Evolutionary conservation across 1,140 invertebrate genomes (phyloP), one percentile per base, ranked within the genome.

Genomic region (Habropoda laboriosa): DNA sequence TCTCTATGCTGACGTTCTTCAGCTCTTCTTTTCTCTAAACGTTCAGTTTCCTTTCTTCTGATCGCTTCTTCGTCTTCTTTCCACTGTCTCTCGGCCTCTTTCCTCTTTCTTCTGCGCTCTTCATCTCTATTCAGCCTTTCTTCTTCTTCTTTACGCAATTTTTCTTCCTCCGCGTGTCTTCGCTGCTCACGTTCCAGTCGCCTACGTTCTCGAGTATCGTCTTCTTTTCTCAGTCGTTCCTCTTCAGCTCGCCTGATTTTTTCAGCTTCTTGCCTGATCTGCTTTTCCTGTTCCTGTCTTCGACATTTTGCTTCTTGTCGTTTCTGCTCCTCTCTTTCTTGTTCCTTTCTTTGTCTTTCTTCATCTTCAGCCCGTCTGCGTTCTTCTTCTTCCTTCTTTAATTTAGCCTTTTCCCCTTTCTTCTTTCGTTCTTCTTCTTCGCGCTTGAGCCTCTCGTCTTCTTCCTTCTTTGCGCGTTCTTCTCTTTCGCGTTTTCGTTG

Each of bases 1-100:
- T 72, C 18, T 32, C 53, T 57, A 30, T 61, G 83, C 24, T 67
- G 53, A 35, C 64, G 76, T 24, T 75, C 71, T 4, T 75, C 64
- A 0, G 68, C 71, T 27, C 81, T 32, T 40, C 79, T 80, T 16
- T 57, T 81, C 55, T 82, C 78, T 13, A 82, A 49, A 12, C 66
- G 73, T 18, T 88, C 86, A 2, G 40, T 79, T 40, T 81, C 75
- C 13, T 79, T 78, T 42, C n/a, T 81, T 16, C 64, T 55, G 0
- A 70, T 24, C 1, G 27, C 57, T 12, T 85, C 78, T 6, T 86
- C 55, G 13, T 81, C 66, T 27, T 88, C 49, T 35, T 40, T 79
- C 49, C 63, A 40, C 5, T 79, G 64, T 38, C 24, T 45, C 18
- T 83, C 64, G 0, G 63, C 57, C 42, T 81, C 76, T 8, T 80